Percentiles rank a stretch among this genome's conserved stretches.
phyloP scores from a whole-genome alignment of 2,797 vertebrate species.

The Gymnoscopelus microlampas region DNA sequence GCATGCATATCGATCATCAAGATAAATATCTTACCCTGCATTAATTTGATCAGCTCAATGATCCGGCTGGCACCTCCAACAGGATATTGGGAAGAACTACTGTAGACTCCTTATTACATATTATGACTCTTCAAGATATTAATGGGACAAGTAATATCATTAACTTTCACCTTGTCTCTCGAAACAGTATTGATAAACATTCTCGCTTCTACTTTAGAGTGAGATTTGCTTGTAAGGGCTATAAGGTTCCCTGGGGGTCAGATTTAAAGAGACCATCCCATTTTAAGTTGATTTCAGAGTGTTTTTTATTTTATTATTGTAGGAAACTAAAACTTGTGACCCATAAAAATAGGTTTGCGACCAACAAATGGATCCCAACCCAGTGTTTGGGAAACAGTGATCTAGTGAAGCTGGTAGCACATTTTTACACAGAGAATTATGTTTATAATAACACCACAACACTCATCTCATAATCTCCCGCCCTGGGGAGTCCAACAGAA shows the following conservation, averaged over 20 bases:
- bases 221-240: constrained; percentile 8
- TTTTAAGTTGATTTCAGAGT: neutral
- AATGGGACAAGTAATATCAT: constrained; percentile 7
- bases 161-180: constrained; percentile 7
- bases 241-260: neutral
- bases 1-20: constrained; percentile 7
- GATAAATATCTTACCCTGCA: constrained; percentile 15
- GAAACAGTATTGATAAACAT: constrained; percentile 8
- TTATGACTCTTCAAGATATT: neutral
- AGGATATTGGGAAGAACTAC: constrained; percentile 27
- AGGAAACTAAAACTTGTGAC: too few species aligned
- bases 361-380: too few species aligned
- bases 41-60: constrained; percentile 15
- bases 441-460: too few species aligned
- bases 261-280: constrained; percentile 3
- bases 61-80: constrained; percentile 4
- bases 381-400: too few species aligned
- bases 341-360: too few species aligned
- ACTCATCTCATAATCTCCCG: too few species aligned
- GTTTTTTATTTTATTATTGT: neutral
- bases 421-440: too few species aligned
- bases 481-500: too few species aligned
- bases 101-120: constrained; percentile 7
- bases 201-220: neutral
- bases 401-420: too few species aligned